Conservation (phyloP, 64 coral and sea anemone genomes). For the Pocillopora damicornis region DNA sequence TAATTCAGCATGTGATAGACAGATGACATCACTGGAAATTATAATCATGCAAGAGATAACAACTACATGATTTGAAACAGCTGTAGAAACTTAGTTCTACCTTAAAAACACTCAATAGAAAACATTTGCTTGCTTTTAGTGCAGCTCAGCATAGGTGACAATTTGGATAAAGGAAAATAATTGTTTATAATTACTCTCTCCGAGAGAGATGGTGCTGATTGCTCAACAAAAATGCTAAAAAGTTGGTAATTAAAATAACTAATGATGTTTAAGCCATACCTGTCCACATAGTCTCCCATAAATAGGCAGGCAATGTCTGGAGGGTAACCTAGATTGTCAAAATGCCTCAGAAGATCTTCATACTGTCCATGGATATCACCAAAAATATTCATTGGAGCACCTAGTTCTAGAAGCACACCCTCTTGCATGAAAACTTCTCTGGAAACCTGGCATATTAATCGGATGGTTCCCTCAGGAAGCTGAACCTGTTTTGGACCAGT, state of each 20-base stretch:
- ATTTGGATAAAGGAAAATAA: too few species aligned
- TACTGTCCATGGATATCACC: conserved; percentile 96
- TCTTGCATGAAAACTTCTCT: conserved; percentile 84
- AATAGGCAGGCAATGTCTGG: conserved; percentile 72
- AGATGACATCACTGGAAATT: too few species aligned
- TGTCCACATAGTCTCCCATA: conserved; percentile 89
- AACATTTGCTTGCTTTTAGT: too few species aligned
- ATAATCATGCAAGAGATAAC: too few species aligned
- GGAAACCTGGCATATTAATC: conserved; percentile 82
- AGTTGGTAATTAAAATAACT: not conserved
- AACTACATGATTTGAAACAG: too few species aligned
- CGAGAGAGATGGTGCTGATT: too few species aligned
- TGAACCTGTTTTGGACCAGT: conserved; percentile 53
- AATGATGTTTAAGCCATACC: conserved; percentile 1
- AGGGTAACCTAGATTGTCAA: conserved; percentile 84
- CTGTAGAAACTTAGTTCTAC: too few species aligned
- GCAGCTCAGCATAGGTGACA: too few species aligned
- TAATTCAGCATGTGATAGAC: too few species aligned
- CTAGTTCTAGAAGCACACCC: conserved; percentile 54
- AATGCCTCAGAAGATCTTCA: conserved; percentile 91
- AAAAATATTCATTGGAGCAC: conserved; percentile 77
- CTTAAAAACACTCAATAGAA: too few species aligned
- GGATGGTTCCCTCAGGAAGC: conserved; percentile 76
- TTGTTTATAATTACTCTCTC: too few species aligned
- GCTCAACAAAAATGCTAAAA: too few species aligned